Evolutionary conservation across 2,888 invertebrate genomes (phyloP), one percentile per base, ranked within the genome.

Genomic region (Drosophila algonquin): DNA sequence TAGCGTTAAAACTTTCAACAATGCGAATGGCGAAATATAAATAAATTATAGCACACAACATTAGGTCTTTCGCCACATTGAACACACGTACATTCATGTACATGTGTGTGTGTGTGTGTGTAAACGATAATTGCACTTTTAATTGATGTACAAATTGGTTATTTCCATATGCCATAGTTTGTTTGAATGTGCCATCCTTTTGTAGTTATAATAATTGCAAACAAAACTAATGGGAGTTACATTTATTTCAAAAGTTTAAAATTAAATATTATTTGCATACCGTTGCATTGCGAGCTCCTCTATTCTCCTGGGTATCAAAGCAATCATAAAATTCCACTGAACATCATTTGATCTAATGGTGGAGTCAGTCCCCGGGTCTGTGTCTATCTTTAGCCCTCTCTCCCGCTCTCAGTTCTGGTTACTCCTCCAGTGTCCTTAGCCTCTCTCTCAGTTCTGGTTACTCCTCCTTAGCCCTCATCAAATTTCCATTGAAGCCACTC

Each of bases 1-100:
- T 14, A 40, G 40, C 9, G 21, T 18, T 18, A 18, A 21, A 27
- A 3, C 46, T 46, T 46, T 12, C 21, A 14, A 35, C 27, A 51
- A 61, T 30, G n/a, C 61, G 48, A 6, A 0, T 16, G 27, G 4
- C 2, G 21, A 27, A n/a, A 62, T 27, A 10, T 47, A 53, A 30
- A 18, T 61, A 35, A 46, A 52, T 47, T 21, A 48, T 21, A 48
- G 47, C 30, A 21, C 47, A 53, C 48, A 48, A 40, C 53, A 44
- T 65, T 54, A 32, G n/a, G 14, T 40, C 40, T 40, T 30, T 35
- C 21, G 40, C 40, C 40, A 18, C 18, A 54, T 44, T 54, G 35
- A 6, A 54, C 21, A 24, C 5, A 5, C 4, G 24, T 24, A 24
- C 5, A 24, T 4, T 4, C 21, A 21, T 18, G 18, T 21, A 21